phyloP scores from a whole-genome alignment of 2,888 invertebrate genomes.

The Pheosia gnoma region DNA sequence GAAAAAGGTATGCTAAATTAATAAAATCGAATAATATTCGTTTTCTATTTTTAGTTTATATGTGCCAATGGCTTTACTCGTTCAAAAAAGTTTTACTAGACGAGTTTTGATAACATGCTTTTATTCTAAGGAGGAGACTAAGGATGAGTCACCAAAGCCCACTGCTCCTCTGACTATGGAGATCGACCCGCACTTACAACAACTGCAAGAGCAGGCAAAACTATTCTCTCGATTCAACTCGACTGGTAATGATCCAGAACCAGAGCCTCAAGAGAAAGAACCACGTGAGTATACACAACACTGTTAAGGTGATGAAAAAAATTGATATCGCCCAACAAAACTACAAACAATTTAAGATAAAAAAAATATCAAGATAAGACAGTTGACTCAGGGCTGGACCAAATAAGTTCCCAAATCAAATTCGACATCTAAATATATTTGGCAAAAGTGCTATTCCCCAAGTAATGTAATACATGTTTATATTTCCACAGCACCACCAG shows the following conservation, averaged over 20 bases:
- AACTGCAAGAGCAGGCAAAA: slow-evolving; percentile 83
- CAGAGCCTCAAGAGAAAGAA: slow-evolving; percentile 62
- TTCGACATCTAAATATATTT: no score
- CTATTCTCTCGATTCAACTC: slow-evolving; percentile 78
- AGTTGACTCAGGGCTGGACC: no score
- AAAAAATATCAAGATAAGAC: no score
- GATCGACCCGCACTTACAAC: slow-evolving; percentile 78
- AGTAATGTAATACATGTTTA: background rate
- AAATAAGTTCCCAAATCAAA: no score
- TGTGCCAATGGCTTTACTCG: no score
- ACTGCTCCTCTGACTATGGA: slow-evolving; percentile 78
- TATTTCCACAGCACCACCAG: slow-evolving; percentile 69
- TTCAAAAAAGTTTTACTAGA: no score
- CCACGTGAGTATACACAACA: slow-evolving; percentile 61
- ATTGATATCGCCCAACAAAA: no score
- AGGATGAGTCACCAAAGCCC: slow-evolving; percentile 67
- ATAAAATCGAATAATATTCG: no score
- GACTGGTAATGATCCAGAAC: slow-evolving; percentile 62
- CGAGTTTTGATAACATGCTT: slow-evolving; percentile 7
- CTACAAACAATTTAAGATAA: no score
- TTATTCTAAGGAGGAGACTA: slow-evolving; percentile 51
- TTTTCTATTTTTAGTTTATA: background rate
- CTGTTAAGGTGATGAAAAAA: no score
- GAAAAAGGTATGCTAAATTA: slow-evolving; percentile 61
- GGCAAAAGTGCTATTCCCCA: no score